Evolutionary conservation across 2,888 invertebrate species (phyloP).

Genomic region (Allacma fusca): DNA sequence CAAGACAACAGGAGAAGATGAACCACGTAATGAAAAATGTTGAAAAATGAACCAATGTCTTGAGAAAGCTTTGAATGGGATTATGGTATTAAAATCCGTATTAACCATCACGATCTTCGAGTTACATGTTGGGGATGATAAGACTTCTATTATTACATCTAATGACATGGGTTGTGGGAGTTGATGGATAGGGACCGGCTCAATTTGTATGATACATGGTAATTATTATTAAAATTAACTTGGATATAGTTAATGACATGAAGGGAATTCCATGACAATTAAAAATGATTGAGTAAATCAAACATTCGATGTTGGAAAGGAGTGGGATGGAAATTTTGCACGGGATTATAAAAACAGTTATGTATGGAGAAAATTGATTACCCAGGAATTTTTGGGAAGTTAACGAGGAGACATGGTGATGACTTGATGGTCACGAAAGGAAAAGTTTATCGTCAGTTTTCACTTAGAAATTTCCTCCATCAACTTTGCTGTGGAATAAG

Average conservation of each 20-base stretch:
- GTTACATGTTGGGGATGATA: not conserved
- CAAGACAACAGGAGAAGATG: not conserved
- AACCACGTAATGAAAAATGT: not conserved
- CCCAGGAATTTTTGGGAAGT: constrained; percentile 4
- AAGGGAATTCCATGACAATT: not conserved
- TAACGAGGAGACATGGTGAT: constrained; percentile 16
- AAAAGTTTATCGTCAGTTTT: constrained; percentile 31
- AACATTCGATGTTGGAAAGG: too few species aligned
- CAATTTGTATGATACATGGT: too few species aligned
- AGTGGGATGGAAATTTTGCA: not conserved
- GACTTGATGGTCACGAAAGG: not conserved
- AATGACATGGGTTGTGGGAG: not conserved
- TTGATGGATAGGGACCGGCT: too few species aligned
- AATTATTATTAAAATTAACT: too few species aligned
- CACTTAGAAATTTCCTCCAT: constrained; percentile 30
- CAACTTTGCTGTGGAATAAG: constrained; percentile 11
- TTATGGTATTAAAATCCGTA: not conserved
- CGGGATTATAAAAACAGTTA: not conserved
- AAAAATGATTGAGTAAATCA: not conserved
- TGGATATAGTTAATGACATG: too few species aligned
- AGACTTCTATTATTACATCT: not conserved
- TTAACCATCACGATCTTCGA: not conserved
- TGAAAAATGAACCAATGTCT: constrained; percentile 3
- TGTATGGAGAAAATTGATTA: constrained; percentile 26
- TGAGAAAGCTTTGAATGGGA: not conserved